Percentiles rank a stretch among this genome's conserved stretches.
phyloP scores from a whole-genome alignment of 2,797 vertebrate genomes.

The Lutjanus campechanus region DNA sequence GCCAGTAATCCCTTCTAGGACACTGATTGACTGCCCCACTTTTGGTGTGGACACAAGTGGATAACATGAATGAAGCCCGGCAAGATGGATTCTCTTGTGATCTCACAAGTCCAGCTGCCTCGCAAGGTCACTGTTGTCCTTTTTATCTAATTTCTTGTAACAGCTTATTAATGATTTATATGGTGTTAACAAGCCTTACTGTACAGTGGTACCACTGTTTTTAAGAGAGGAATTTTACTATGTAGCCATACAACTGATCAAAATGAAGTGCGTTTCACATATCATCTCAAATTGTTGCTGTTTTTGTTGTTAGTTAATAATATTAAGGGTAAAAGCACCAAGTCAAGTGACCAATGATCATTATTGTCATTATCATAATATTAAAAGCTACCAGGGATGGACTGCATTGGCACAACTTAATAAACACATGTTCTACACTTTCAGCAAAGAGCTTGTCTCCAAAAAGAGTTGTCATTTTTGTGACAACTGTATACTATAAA shows the following conservation, averaged over 20 bases:
- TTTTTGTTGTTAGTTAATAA: constrained; percentile 16
- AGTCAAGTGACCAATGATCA: constrained; percentile 24
- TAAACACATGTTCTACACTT: neutral
- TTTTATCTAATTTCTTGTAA: too few relatives aligned
- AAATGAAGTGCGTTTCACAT: neutral
- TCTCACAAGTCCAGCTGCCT: too few relatives aligned
- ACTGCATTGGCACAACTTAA: neutral
- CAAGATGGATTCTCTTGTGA: too few relatives aligned
- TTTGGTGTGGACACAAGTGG: too few relatives aligned
- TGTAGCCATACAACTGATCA: neutral
- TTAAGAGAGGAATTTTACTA: neutral
- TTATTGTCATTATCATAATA: constrained; percentile 6
- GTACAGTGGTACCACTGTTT: too few relatives aligned
- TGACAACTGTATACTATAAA: constrained; percentile 33
- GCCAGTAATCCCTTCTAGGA: too few relatives aligned
- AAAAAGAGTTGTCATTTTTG: constrained; percentile 24
- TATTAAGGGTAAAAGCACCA: neutral
- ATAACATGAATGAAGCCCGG: too few relatives aligned
- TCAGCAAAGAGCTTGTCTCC: neutral
- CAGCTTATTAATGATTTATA: too few relatives aligned
- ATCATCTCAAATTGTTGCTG: constrained; percentile 1
- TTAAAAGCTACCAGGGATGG: constrained; percentile 22
- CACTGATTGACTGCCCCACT: too few relatives aligned
- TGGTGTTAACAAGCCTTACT: too few relatives aligned
- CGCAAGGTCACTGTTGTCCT: too few relatives aligned